Evolutionary conservation across 2,888 invertebrate genomes (phyloP).

Genomic region (Brachylomia viminalis): DNA sequence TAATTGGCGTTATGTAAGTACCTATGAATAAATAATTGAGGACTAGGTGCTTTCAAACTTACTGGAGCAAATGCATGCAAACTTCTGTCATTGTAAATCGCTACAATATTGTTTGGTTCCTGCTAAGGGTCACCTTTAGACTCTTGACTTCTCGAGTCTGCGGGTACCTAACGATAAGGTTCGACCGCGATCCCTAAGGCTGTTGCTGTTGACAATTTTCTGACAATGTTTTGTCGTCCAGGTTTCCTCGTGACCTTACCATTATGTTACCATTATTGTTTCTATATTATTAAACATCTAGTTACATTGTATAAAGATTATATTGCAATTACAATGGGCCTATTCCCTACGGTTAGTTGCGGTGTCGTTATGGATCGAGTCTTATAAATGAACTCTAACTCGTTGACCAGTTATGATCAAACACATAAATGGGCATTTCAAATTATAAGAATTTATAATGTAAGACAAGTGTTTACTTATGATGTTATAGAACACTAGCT

Average conservation of each 20-base stretch:
- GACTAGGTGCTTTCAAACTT: conserved; percentile 29
- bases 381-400: conserved; percentile 5
- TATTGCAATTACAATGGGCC: background rate
- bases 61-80: conserved; percentile 11
- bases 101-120: background rate
- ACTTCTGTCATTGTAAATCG: conserved; percentile 7
- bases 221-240: background rate
- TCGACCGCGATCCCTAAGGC: too few species aligned
- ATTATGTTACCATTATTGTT: background rate
- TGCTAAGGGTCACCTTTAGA: background rate
- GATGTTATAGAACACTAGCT: background rate
- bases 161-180: background rate
- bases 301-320: background rate
- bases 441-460: background rate
- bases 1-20: conserved; percentile 46
- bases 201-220: background rate
- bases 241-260: background rate
- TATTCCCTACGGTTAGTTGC: background rate
- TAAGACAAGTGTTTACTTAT: background rate
- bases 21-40: conserved; percentile 35
- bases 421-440: background rate
- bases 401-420: background rate
- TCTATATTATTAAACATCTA: background rate
- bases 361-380: background rate
- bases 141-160: background rate